A percentile compares a stretch with the other conserved stretches of the same genome.
These are phyloP conservation scores for Rhagonycha fulva DNA, from an alignment of 2,888 invertebrate species.

Conservation along the genomic window DNA sequence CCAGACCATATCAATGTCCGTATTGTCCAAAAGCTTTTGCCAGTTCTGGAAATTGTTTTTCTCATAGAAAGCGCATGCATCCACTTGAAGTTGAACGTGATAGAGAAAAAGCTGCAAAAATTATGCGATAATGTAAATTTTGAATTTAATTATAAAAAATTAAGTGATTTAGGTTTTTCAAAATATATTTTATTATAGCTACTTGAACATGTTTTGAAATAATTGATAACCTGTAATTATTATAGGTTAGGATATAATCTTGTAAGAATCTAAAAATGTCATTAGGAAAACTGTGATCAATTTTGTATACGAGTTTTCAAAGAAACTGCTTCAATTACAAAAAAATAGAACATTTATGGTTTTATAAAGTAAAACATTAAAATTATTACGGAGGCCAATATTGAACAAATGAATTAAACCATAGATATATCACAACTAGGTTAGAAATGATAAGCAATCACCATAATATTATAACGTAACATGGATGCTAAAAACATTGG, in stretches of 20 bases:
- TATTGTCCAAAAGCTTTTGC: conserved; percentile 74
- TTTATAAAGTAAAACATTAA: not conserved
- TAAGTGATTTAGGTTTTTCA: conserved; percentile 8
- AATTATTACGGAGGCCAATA: not conserved
- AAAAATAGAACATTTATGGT: not conserved
- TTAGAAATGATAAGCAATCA: not conserved
- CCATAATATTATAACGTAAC: not conserved
- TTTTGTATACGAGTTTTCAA: conserved; percentile 45
- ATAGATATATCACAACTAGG: not conserved
- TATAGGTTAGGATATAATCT: not conserved
- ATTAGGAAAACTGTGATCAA: conserved; percentile 44
- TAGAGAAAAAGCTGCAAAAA: conserved; percentile 59
- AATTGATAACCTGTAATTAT: not conserved
- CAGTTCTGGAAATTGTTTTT: conserved; percentile 75
- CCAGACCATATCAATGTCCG: conserved; percentile 72
- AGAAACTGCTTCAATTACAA: not conserved
- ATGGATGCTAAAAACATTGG: no score
- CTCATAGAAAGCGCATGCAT: conserved; percentile 74
- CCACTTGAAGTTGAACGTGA: conserved; percentile 64
- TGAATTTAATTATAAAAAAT: conserved; percentile 1
- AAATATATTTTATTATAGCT: conserved; percentile 1
- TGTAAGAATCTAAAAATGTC: conserved; percentile 8
- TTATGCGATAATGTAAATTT: conserved; percentile 57
- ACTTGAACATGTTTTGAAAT: not conserved
- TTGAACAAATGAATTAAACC: not conserved